Evolutionary conservation across 1,140 invertebrate genomes (phyloP).

Genomic region (Pectinophora gossypiella): DNA sequence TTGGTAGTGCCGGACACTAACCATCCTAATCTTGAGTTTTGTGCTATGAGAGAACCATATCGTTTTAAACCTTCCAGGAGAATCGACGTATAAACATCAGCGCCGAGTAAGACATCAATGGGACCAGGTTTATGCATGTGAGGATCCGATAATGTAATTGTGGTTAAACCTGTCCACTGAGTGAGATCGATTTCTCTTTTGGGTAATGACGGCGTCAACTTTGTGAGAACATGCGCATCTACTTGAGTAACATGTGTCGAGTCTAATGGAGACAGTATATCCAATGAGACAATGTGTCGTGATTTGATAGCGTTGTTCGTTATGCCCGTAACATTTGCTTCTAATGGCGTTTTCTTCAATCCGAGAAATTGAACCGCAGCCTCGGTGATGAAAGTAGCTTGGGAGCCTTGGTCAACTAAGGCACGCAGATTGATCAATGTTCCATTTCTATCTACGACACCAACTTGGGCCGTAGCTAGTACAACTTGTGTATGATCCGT

Average conservation of each 20-base stretch:
- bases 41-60: conserved; percentile 6
- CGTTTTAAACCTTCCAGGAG: too few relatives aligned
- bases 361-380: conserved; percentile 10
- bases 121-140: conserved; percentile 18
- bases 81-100: too few relatives aligned
- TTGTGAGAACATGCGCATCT: conserved; percentile 18
- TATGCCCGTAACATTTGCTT: conserved; percentile 18
- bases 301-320: conserved; percentile 14
- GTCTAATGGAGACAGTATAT: conserved; percentile 5
- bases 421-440: conserved; percentile 7
- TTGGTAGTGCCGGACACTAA: conserved; percentile 14
- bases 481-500: not conserved
- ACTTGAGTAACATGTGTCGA: conserved; percentile 2
- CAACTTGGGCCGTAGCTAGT: conserved; percentile 16
- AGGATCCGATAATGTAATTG: conserved; percentile 21
- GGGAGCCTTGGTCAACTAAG: conserved; percentile 20
- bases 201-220: conserved; percentile 20
- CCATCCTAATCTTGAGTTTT: conserved; percentile 13
- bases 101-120: conserved; percentile 26
- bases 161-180: conserved; percentile 8
- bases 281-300: conserved; percentile 18
- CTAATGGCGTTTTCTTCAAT: conserved; percentile 10
- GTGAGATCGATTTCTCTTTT: conserved; percentile 7
- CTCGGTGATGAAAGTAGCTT: conserved; percentile 17
- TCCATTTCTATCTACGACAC: conserved; percentile 6